Evolutionary conservation across 2,888 invertebrate genomes (phyloP), one percentile per base, ranked within the genome.

Genomic region (Synanthedon vespiformis): DNA sequence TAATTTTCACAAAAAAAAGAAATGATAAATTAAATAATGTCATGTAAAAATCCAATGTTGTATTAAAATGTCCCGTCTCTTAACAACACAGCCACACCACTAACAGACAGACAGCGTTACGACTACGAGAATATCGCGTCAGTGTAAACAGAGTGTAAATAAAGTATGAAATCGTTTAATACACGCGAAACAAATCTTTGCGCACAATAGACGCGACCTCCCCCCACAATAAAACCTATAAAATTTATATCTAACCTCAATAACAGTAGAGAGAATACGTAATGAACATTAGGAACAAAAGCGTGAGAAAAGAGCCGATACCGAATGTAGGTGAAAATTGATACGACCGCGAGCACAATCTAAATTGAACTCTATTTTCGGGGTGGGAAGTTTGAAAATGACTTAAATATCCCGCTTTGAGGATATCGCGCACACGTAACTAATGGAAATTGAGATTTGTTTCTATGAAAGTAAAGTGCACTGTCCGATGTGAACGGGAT

Each of bases 261-360:
- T 78, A 80, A 76, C 77, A 75, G 76, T 73, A 74, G 73, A 80
- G 75, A 71, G 82, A 83, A 83, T 81, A 80, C 78, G 72, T 81
- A 83, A 83, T 83, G 81, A 82, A 80, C 80, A 83, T 83, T 81
- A 82, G 74, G 77, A 82, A 80, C 80, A 80, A 81, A 80, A 74
- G 74, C 75, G 76, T 67, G 70, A 68, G 78, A 79, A 80, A 80
- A 79, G 75, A 77, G 71, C 77, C 77, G 76, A 80, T 77, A 76
- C 74, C 68, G 70, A 76, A 74, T 71, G 73, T 72, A 77, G 78
- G 77, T 77, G 77, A 65, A 78, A 78, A 78, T 77, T 73, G 76
- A 72, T 72, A 65, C 63, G 58, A 56, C 22, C 2, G 2, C 27
- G 47, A 49, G 22, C 40, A 53, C 59, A 58, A 55, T 41, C 58